phyloP scores from a whole-genome alignment of 1,140 invertebrate genomes.

The Octopus bimaculoides region DNA sequence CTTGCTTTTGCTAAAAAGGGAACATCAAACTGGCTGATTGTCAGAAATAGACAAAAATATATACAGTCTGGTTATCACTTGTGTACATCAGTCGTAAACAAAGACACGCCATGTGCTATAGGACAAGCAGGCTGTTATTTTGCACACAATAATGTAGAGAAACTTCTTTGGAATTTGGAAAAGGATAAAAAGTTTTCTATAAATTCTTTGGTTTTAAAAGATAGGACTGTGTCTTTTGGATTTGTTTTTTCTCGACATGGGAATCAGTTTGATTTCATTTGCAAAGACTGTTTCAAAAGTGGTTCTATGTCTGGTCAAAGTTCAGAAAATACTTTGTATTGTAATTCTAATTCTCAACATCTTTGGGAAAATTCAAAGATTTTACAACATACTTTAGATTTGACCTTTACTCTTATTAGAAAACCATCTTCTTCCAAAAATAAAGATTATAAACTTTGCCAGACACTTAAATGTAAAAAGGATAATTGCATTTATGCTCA shows the following conservation, averaged over 20 bases:
- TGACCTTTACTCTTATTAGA: conserved; percentile 39
- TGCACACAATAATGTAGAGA: conserved; percentile 49
- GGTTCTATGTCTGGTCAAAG: conserved; percentile 39
- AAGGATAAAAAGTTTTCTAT: conserved; percentile 42
- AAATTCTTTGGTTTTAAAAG: conserved; percentile 46
- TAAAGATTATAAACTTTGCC: conserved; percentile 42
- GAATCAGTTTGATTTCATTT: conserved; percentile 39
- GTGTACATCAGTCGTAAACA: conserved; percentile 39
- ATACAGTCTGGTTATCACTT: conserved; percentile 32
- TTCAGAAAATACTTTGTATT: conserved; percentile 29
- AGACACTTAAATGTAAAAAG: conserved; percentile 26
- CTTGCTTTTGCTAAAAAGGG: conserved; percentile 35
- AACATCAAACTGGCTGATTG: conserved; percentile 38
- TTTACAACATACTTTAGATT: conserved; percentile 32
- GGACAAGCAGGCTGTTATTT: conserved; percentile 44
- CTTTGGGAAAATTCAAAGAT: conserved; percentile 38
- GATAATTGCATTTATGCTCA: conserved; percentile 45
- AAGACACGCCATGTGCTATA: conserved; percentile 38
- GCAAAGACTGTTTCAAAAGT: conserved; percentile 47
- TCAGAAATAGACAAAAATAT: conserved; percentile 29
- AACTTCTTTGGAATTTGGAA: conserved; percentile 45
- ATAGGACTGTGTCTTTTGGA: conserved; percentile 29
- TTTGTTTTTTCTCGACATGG: conserved; percentile 27
- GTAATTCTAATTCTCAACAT: conserved; percentile 33
- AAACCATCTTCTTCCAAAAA: conserved; percentile 48